These are phyloP conservation scores for Notarius lentiginosus DNA, from an alignment of 2,113 vertebrate species.

Conservation along the genomic window DNA sequence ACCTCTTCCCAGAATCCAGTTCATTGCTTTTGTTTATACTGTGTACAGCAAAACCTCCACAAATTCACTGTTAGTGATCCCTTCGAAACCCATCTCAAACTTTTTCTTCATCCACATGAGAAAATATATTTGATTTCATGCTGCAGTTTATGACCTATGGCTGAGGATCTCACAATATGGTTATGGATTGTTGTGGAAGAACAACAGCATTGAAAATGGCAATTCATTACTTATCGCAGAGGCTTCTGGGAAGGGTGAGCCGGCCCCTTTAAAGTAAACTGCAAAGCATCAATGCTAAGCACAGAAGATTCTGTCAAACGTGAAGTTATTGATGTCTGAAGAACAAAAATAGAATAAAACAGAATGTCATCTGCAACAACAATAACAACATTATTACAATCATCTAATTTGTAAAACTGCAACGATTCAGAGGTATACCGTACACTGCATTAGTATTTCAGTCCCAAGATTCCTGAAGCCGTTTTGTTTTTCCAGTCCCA, in stretches of 20 bases:
- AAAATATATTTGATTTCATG: too few species aligned
- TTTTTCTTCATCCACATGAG: too few species aligned
- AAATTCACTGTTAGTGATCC: too few species aligned
- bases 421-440: neutral
- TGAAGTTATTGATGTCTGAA: neutral
- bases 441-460: neutral
- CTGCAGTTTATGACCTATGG: too few species aligned
- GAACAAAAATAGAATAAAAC: neutral
- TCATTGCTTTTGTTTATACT: neutral
- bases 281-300: neutral
- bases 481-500: neutral
- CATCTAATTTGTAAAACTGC: neutral
- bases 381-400: neutral
- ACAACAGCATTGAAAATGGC: too few species aligned
- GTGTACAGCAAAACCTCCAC: too few species aligned
- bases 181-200: too few species aligned
- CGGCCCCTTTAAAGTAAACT: too few species aligned
- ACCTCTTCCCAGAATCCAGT: neutral
- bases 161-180: too few species aligned
- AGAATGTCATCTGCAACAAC: neutral
- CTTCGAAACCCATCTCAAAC: too few species aligned
- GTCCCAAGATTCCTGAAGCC: neutral
- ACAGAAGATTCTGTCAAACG: neutral
- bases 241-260: too few species aligned
- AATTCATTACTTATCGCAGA: too few species aligned